phyloP scores from a whole-genome alignment of 2,797 vertebrate genomes.

The Dendrocincla tyrannina region DNA sequence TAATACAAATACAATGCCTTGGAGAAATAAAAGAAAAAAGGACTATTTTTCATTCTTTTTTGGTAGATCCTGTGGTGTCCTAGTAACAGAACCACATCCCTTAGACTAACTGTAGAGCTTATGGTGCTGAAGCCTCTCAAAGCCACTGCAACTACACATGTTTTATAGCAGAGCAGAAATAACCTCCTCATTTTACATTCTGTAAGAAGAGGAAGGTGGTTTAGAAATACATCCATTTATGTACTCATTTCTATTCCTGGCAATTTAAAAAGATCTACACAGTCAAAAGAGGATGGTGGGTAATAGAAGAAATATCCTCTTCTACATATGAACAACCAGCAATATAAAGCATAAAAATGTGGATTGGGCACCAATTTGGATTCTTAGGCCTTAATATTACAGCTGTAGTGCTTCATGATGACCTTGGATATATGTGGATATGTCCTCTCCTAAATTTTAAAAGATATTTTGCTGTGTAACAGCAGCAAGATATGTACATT shows the following conservation, averaged over 20 bases:
- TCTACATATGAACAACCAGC: not conserved
- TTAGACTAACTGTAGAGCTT: conserved; percentile 4
- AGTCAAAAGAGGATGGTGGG: conserved; percentile 15
- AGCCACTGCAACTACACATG: not conserved
- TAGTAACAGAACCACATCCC: not conserved
- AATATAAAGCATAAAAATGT: not conserved
- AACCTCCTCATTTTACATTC: conserved; percentile 32
- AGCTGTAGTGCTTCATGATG: not conserved
- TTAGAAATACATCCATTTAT: conserved; percentile 51
- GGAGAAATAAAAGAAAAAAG: conserved; percentile 49
- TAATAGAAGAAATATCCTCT: conserved; percentile 27
- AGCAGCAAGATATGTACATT: not conserved
- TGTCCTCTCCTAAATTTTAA: not conserved
- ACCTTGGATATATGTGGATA: not conserved
- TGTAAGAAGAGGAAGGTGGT: conserved; percentile 32
- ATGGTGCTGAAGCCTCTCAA: conserved; percentile 6
- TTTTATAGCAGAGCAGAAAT: conserved; percentile 22
- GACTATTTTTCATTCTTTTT: not conserved
- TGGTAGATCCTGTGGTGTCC: not conserved
- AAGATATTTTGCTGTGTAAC: not conserved
- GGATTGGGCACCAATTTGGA: not conserved
- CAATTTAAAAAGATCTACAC: conserved; percentile 15
- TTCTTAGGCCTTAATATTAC: not conserved
- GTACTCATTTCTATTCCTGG: conserved; percentile 29
- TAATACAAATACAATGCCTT: conserved; percentile 23